Percentiles rank a stretch among this genome's conserved stretches.
These are phyloP conservation scores for Lepisosteus oculatus DNA, from an alignment of 2,113 vertebrate genomes.

Conservation along the genomic window DNA sequence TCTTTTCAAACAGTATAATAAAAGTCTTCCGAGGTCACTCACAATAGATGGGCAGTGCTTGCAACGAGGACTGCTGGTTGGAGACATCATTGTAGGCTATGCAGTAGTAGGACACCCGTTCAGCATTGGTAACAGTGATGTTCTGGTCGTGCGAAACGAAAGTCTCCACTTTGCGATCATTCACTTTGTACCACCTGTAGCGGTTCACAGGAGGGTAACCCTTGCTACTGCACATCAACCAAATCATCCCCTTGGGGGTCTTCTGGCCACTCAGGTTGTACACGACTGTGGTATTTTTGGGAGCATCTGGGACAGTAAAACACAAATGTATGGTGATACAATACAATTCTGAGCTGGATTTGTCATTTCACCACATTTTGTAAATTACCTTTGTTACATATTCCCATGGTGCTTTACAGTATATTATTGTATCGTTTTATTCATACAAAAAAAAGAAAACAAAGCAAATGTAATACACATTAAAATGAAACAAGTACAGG, in stretches of 20 bases:
- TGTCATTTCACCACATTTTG: too few relatives aligned
- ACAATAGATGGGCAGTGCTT: background rate
- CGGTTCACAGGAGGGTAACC: constrained; percentile 23
- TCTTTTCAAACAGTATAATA: background rate
- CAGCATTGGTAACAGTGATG: constrained; percentile 34
- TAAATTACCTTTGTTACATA: too few relatives aligned
- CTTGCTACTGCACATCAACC: constrained; percentile 44
- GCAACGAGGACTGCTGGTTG: constrained; percentile 1
- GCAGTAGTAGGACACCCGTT: constrained; percentile 53
- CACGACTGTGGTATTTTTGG: constrained; percentile 33
- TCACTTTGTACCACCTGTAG: constrained; percentile 40
- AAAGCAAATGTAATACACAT: too few relatives aligned
- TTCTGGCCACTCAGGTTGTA: constrained; percentile 14
- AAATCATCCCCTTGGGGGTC: constrained; percentile 2
- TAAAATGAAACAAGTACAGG: too few relatives aligned
- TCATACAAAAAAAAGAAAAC: too few relatives aligned
- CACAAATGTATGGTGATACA: background rate
- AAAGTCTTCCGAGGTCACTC: background rate
- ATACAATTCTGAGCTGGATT: too few relatives aligned
- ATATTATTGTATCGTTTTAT: too few relatives aligned
- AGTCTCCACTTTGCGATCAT: fast-evolving
- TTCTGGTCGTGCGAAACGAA: fast-evolving
- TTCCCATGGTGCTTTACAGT: too few relatives aligned
- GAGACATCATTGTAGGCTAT: constrained; percentile 26
- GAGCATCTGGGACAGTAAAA: constrained; percentile 38